A percentile compares a stretch with the other conserved stretches of the same genome.
phyloP scores from a whole-genome alignment of 1,140 invertebrate genomes.

The Drosophila cardini region DNA sequence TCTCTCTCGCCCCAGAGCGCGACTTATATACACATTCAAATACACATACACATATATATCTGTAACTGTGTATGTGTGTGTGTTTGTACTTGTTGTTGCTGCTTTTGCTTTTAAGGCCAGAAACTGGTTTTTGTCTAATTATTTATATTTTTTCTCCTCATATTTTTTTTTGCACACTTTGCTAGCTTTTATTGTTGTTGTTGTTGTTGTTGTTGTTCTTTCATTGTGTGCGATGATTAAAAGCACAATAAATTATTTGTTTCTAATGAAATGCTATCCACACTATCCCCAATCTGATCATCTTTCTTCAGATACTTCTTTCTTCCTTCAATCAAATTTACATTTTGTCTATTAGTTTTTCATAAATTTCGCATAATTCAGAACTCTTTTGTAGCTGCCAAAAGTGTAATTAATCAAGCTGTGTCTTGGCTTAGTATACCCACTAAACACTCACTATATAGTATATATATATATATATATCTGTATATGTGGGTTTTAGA shows the following conservation, averaged over 20 bases:
- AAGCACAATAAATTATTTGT: slow-evolving; percentile 50
- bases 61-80: not conserved
- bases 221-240: slow-evolving; percentile 72
- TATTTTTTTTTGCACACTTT: slow-evolving; percentile 40
- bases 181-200: slow-evolving; percentile 34
- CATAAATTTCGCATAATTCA: slow-evolving; percentile 49
- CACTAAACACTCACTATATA: no score
- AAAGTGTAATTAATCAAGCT: slow-evolving; percentile 73
- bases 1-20: slow-evolving; percentile 35
- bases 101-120: slow-evolving; percentile 47
- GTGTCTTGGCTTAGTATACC: slow-evolving; percentile 30
- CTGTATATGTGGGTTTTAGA: slow-evolving; percentile 47
- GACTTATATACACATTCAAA: slow-evolving; percentile 18
- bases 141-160: slow-evolving; percentile 36
- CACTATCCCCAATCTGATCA: slow-evolving; percentile 19
- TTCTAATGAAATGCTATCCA: slow-evolving; percentile 64
- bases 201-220: slow-evolving; percentile 36
- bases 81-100: slow-evolving; percentile 40
- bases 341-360: slow-evolving; percentile 10
- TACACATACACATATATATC: slow-evolving; percentile 5
- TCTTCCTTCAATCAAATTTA: slow-evolving; percentile 7
- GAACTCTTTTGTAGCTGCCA: slow-evolving; percentile 61
- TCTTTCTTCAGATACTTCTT: slow-evolving; percentile 8
- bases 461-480: slow-evolving; percentile 11
- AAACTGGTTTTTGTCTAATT: slow-evolving; percentile 81